Base-by-base conservation (phyloP, 2,113 vertebrate species). In the Carettochelys insculpta region DNA sequence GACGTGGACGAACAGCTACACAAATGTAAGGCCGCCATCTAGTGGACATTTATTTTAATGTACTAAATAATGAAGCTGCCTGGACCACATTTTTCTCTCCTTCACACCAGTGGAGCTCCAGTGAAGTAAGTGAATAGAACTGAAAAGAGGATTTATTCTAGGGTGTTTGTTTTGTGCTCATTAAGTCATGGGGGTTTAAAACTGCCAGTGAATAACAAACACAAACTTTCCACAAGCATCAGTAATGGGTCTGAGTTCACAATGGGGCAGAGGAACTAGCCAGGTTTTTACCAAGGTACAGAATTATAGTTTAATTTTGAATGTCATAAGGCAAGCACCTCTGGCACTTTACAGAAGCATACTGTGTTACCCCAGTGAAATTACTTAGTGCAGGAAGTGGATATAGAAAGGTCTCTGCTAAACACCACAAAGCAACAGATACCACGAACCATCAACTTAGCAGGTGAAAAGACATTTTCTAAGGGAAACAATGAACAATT, bases 11-110 rank as follows among this genome's bases (percentile, higher is more conserved):
- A 77, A 52, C 91, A 94, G 71, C 71, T 27, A 25, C 47, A 22
- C 80, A 94, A 81, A 93, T 53, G 43, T 43, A 90, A 80, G 71
- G 85, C 47, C 27, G 38, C 58, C 90, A 85, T 88, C 95, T 95
- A 94, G 92, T 94, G 96, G 95, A 34, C 75, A 73, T 24, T 5
- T 65, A 45, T 56, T 22, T 87, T 50, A 84, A 56, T 65, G 8
- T 16, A 61, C 20, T 68, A 22, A 34, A 61, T 61, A 61, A 61
- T 38, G n/a, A 38, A 56, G 61, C 52, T 87, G 54, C 41, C 24
- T 43, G 12, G 68, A 22, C 41, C 24, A 43, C 22, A 25, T 47
- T 86, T 86, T 54, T 31, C 53, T 48, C 83, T 82, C 1, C n/a
- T 56, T 86, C 77, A 61, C 78, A 90, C 6, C 76, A 19, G 10